Base-by-base conservation (phyloP, 2,113 vertebrate genomes). In the Typhlomys cinereus region DNA sequence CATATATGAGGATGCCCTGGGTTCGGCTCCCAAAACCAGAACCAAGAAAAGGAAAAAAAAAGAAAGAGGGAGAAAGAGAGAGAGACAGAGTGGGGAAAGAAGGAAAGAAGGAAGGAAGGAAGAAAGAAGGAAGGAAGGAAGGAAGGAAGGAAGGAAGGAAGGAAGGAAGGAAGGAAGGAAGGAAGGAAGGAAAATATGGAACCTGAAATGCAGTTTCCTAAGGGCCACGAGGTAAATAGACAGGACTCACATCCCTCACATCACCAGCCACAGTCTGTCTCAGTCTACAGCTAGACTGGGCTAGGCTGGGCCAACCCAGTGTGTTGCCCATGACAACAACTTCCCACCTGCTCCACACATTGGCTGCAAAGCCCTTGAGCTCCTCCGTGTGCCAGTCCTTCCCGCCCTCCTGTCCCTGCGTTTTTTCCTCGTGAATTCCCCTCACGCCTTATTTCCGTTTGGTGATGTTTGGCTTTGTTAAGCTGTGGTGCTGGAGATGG, bases 271-370 rank as follows among this genome's bases (percentile, higher is more conserved):
- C 13, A 0, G 50, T 46, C 67, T 34, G 74, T 57, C 69, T 31
- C 13, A 0, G 50, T 46, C 67, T 34, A n/a, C n/a, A n/a, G n/a
- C n/a, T n/a, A n/a, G n/a, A n/a, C n/a, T n/a, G n/a, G n/a, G n/a
- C n/a, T n/a, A n/a, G n/a, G n/a, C 3, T 0, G 1, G 27, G 46
- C 39, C 4, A 23, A 10, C 34, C 21, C 0, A 7, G 62, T 41
- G 54, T 64, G 50, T 44, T n/a, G n/a, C 70, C 39, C 54, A 61
- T 69, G 57, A 52, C n/a, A 4, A 0, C 75, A 5, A 18, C 20
- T 52, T 44, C 20, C 34, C 0, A 1, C 23, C 89, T 1, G 17
- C 75, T 41, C 41, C 59, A 10, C 1, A 10, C 62, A 39, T 39
- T 66, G 67, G 31, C 27, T 41, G 44, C 44, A 27, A 44, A 10